A percentile compares a stretch with the other conserved stretches of the same genome.
Evolutionary conservation across 1,140 invertebrate species (phyloP).

Genomic region (Pogonomyrmex barbatus): DNA sequence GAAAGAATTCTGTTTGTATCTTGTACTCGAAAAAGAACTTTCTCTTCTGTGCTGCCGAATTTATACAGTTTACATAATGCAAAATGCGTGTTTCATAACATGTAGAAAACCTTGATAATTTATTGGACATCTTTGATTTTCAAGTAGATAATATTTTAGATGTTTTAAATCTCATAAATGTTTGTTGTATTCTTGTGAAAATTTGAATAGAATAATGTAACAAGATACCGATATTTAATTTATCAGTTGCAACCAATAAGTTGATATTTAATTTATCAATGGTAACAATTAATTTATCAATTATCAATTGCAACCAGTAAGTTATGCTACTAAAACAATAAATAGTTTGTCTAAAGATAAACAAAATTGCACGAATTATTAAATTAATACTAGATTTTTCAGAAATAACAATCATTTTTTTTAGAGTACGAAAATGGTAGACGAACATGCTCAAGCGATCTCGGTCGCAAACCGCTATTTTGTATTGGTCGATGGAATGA

Average conservation of each 20-base stretch:
- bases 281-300: background rate
- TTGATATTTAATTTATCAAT: background rate
- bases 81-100: constrained; percentile 4
- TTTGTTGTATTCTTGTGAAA: background rate
- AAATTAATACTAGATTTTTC: background rate
- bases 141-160: background rate
- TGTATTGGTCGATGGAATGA: constrained; percentile 76
- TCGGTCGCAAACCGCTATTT: constrained; percentile 80
- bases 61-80: background rate
- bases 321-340: background rate
- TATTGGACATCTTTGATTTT: background rate
- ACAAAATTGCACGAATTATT: background rate
- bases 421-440: constrained; percentile 26
- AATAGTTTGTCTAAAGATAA: constrained; percentile 1
- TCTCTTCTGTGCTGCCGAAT: background rate
- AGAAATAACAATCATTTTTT: background rate
- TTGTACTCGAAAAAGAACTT: background rate
- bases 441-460: constrained; percentile 68
- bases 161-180: background rate
- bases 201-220: background rate
- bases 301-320: background rate
- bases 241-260: background rate
- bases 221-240: background rate
- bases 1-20: constrained; percentile 37
- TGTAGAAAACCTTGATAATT: background rate